Conservation (phyloP, 1,140 invertebrate genomes). For the Drosophila cardini region DNA sequence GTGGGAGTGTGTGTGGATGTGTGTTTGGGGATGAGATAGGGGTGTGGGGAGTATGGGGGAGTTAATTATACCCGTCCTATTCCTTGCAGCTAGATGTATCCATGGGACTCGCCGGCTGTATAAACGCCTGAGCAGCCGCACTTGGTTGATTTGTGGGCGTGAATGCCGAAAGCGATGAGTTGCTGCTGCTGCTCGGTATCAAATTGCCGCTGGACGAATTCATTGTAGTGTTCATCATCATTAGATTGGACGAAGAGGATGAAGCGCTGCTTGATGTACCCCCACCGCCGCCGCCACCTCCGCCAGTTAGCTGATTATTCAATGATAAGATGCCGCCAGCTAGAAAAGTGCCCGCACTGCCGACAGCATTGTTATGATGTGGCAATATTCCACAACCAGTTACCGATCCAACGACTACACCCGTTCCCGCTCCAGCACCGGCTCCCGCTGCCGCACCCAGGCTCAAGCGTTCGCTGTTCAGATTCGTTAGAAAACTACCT, state of each 20-base stretch:
- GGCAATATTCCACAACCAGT: neutral
- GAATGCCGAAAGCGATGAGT: slow-evolving; percentile 76
- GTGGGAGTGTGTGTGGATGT: slow-evolving; percentile 22
- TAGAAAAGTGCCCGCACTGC: slow-evolving; percentile 60
- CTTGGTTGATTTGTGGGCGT: slow-evolving; percentile 80
- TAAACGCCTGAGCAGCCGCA: slow-evolving; percentile 70
- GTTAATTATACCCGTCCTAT: slow-evolving; percentile 47
- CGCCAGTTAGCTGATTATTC: slow-evolving; percentile 50
- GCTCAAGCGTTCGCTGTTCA: slow-evolving; percentile 68
- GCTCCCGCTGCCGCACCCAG: slow-evolving; percentile 42
- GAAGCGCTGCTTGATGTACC: slow-evolving; percentile 54
- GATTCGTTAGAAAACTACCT: slow-evolving; percentile 63
- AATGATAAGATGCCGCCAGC: slow-evolving; percentile 65
- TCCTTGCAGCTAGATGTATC: slow-evolving; percentile 86
- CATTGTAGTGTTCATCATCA: slow-evolving; percentile 70
- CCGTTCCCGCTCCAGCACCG: neutral
- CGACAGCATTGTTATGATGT: slow-evolving; percentile 4
- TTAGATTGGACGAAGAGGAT: slow-evolving; percentile 74
- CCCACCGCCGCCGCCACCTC: slow-evolving; percentile 9
- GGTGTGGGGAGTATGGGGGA: neutral
- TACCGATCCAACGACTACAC: slow-evolving; percentile 36
- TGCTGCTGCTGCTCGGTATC: slow-evolving; percentile 72
- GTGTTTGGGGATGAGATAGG: slow-evolving; percentile 22
- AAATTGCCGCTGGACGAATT: slow-evolving; percentile 78
- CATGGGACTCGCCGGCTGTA: slow-evolving; percentile 89